These are phyloP conservation scores for Protophormia terraenovae DNA, from an alignment of 2,888 invertebrate species.

Conservation along the genomic window DNA sequence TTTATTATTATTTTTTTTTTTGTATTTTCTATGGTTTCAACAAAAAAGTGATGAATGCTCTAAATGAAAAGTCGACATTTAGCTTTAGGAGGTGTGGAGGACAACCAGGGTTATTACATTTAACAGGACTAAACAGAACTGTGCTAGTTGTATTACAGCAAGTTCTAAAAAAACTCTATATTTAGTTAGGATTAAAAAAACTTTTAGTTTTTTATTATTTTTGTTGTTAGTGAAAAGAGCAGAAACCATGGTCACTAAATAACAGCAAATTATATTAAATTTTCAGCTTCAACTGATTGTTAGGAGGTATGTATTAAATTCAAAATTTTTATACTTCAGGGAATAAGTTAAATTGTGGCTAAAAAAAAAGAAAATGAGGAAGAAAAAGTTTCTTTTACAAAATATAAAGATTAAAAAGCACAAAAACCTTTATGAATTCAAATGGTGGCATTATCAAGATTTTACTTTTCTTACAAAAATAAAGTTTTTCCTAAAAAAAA, in stretches of 20 bases:
- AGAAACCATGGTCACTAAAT: neutral
- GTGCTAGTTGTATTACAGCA: neutral
- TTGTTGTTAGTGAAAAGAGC: no score
- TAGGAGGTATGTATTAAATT: neutral
- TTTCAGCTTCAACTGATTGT: neutral
- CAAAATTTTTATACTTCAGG: neutral
- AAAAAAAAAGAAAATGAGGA: neutral
- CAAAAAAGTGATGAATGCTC: neutral
- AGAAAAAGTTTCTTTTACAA: neutral
- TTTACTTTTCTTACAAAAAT: neutral
- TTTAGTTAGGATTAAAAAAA: neutral
- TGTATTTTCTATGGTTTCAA: no score
- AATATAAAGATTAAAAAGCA: neutral
- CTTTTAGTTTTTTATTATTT: neutral
- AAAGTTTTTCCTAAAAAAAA: neutral
- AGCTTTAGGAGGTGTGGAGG: neutral
- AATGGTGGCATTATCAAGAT: neutral
- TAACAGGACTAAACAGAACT: neutral
- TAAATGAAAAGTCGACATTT: conserved; percentile 2
- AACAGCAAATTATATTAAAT: neutral
- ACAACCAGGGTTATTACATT: neutral
- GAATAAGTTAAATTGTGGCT: conserved; percentile 1
- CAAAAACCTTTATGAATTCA: neutral
- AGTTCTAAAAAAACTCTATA: neutral
- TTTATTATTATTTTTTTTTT: neutral